Conservation (phyloP, 2,113 vertebrate species). For the Anarrhichthys ocellatus region DNA sequence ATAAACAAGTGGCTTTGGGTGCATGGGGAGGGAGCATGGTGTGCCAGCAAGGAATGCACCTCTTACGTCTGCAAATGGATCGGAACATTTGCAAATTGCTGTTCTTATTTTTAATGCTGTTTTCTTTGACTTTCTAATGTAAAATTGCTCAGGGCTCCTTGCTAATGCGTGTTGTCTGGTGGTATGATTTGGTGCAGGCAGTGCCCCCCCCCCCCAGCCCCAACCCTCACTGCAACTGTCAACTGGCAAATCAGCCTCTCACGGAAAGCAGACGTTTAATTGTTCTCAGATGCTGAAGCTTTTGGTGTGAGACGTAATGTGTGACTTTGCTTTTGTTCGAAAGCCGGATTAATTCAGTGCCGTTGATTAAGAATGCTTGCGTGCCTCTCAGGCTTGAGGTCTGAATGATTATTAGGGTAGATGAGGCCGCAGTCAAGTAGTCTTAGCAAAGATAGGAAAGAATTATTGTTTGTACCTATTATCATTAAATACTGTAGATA, state of each 20-base stretch:
- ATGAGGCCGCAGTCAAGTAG: slow-evolving; percentile 31
- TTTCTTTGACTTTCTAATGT: slow-evolving; percentile 58
- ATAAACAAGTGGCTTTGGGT: slow-evolving; percentile 17
- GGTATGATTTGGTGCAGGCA: slow-evolving; percentile 60
- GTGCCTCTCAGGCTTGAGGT: slow-evolving; percentile 48
- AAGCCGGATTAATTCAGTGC: slow-evolving; percentile 70
- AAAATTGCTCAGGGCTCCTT: slow-evolving; percentile 50
- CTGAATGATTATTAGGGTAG: slow-evolving; percentile 29
- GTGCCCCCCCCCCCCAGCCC: neutral
- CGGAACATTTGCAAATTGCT: slow-evolving; percentile 34
- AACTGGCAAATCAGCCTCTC: slow-evolving; percentile 77
- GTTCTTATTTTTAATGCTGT: slow-evolving; percentile 41
- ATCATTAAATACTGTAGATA: slow-evolving; percentile 30
- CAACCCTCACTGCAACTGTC: slow-evolving; percentile 68
- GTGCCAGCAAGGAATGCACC: slow-evolving; percentile 38
- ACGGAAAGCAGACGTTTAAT: slow-evolving; percentile 83
- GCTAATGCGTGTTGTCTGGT: slow-evolving; percentile 66
- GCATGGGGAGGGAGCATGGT: slow-evolving; percentile 9
- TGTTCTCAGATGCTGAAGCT: slow-evolving; percentile 81
- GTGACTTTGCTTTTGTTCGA: slow-evolving; percentile 70
- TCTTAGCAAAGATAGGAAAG: slow-evolving; percentile 1
- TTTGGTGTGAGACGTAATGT: slow-evolving; percentile 71
- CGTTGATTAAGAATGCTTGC: slow-evolving; percentile 72
- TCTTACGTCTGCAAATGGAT: slow-evolving; percentile 31
- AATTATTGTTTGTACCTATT: slow-evolving; percentile 25